These are phyloP conservation scores for Sciurus carolinensis DNA, from an alignment of 2,797 vertebrate species.

Conservation along the genomic window DNA sequence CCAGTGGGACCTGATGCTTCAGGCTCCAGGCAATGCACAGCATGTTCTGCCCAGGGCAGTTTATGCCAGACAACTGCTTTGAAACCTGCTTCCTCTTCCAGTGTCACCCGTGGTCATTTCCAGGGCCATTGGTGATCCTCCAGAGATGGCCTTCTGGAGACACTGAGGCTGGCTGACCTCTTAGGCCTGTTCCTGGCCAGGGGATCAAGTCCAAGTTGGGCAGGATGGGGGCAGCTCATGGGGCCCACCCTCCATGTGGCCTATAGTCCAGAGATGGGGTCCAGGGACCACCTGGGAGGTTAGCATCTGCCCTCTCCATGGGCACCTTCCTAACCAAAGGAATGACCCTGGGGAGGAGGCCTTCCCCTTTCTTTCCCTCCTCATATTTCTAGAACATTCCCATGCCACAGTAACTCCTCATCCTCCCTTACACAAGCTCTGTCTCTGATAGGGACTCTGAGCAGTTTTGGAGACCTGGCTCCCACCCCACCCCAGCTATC, in stretches of 20 bases:
- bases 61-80: neutral
- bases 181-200: neutral
- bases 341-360: rapidly evolving
- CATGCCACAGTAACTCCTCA: too few species aligned
- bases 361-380: rapidly evolving
- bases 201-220: rapidly evolving
- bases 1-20: too few species aligned
- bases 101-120: neutral
- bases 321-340: neutral
- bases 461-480: neutral
- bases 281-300: neutral
- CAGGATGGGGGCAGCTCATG: neutral
- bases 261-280: rapidly evolving
- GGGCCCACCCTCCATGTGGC: rapidly evolving
- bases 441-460: neutral
- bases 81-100: too few species aligned
- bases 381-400: neutral
- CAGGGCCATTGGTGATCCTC: neutral
- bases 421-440: rapidly evolving
- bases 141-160: neutral
- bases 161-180: neutral
- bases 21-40: too few species aligned
- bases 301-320: neutral
- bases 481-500: too few species aligned
- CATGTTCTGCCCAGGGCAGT: too few species aligned